Base-by-base conservation (phyloP, 2,888 invertebrate genomes). In the Rapana venosa region DNA sequence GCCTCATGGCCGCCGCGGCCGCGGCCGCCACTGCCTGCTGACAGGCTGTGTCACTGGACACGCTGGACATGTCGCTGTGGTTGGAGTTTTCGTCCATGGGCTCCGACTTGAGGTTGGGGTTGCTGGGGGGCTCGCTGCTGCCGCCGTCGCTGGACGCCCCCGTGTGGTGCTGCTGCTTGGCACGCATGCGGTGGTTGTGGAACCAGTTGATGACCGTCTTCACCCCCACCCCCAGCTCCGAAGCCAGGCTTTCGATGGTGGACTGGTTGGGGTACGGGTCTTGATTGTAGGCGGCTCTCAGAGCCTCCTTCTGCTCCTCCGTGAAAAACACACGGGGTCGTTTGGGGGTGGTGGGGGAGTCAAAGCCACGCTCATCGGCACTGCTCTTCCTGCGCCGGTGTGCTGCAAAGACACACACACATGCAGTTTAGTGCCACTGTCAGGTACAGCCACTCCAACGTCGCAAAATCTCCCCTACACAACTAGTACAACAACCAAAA, bases 121-220 rank as follows among this genome's bases (percentile, higher is more conserved):
- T 77, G 61, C 66, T 92, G 89, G 58, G 74, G 20, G 77, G 86
- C 66, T 66, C 20, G 26, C 26, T 26, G 22, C 81, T 47, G 15
- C 87, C 79, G 22, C 87, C 86, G n/a, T 91, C 91, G 22, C 92
- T 92, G 77, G 91, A 91, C 83, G 92, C 93, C 35, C 93, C 93
- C 4, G 93, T 90, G 89, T 94, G 94, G 88, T 95, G 94, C 91
- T 96, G 96, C 90, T 96, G 96, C 90, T 99, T 99, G 95, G 99
- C 97, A 92, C 99, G 97, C 98, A 99, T 99, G 94, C 99, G 97
- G 96, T 99, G 99, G 96, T 99, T 99, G 97, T 99, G 99, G 97
- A 99, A 99, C 99, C 99, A 99, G 96, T 99, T 99, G 91, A 99
- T 99, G 94, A 99, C 99, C 89, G 99, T 99, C 93, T 99, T 97